phyloP scores from a whole-genome alignment of 2,113 vertebrate genomes.

The Ochotona princeps region DNA sequence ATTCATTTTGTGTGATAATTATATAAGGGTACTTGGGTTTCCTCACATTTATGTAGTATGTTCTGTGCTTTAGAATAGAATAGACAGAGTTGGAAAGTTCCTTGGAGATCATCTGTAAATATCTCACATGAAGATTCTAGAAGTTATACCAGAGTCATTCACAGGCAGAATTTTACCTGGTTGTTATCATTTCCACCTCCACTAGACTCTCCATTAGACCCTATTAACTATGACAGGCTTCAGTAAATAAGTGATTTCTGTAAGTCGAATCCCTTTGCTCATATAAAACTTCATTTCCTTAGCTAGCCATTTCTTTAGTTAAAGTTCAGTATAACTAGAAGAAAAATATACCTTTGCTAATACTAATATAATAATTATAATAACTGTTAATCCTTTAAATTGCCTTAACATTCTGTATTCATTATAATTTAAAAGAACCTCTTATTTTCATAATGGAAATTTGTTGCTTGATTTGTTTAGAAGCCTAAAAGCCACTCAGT shows the following conservation, averaged over 20 bases:
- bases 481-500: conserved; percentile 14
- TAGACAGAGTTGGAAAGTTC: neutral
- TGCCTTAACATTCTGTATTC: conserved; percentile 5
- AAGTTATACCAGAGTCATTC: neutral
- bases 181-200: neutral
- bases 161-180: neutral
- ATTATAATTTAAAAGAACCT: conserved; percentile 4
- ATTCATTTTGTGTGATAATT: neutral
- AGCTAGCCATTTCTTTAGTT: conserved; percentile 42
- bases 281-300: conserved; percentile 1
- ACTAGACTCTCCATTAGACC: neutral
- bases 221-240: neutral
- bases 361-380: conserved; percentile 34
- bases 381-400: conserved; percentile 29
- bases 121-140: conserved; percentile 13
- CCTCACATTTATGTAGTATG: neutral
- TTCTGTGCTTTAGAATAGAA: neutral
- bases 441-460: conserved; percentile 41
- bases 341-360: conserved; percentile 35
- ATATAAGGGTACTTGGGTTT: neutral
- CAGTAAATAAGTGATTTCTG: conserved; percentile 13
- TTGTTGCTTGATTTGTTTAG: conserved; percentile 12
- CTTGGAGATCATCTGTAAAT: neutral
- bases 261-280: conserved; percentile 35
- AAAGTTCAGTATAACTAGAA: conserved; percentile 1